Conservation (phyloP, 92 coral and sea anemone species). For the Palythoa caribaeorum region DNA sequence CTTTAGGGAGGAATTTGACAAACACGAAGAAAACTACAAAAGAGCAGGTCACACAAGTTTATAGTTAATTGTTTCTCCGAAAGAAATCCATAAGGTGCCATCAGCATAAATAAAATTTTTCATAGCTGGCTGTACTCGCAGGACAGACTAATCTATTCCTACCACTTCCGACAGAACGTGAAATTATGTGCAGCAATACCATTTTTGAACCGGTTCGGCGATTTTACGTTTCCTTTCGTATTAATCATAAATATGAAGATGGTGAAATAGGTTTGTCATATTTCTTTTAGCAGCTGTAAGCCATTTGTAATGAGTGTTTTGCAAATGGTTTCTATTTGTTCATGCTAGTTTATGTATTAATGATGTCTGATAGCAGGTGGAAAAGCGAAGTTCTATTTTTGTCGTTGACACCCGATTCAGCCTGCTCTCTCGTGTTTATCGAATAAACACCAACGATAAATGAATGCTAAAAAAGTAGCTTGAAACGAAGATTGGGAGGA, state of each 20-base stretch:
- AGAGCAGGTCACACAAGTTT: not conserved
- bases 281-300: too few relatives aligned
- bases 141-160: not conserved
- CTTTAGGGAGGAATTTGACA: too few relatives aligned
- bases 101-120: too few relatives aligned
- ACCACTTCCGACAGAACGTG: too few relatives aligned
- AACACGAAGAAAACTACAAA: too few relatives aligned
- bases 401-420: too few relatives aligned
- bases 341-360: not conserved
- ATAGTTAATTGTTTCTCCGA: not conserved
- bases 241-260: too few relatives aligned
- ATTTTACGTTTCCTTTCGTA: not conserved
- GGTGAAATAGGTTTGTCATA: too few relatives aligned
- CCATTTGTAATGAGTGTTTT: not conserved
- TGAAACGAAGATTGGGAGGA: not conserved
- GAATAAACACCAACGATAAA: not conserved
- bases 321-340: not conserved
- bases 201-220: too few relatives aligned
- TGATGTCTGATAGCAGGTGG: not conserved
- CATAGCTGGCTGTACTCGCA: not conserved
- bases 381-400: too few relatives aligned
- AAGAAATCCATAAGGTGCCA: not conserved
- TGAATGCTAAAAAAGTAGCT: not conserved
- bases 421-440: not conserved
- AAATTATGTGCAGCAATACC: too few relatives aligned